Conservation (phyloP, 2,797 vertebrate genomes). For the Siniperca scherzeri region DNA sequence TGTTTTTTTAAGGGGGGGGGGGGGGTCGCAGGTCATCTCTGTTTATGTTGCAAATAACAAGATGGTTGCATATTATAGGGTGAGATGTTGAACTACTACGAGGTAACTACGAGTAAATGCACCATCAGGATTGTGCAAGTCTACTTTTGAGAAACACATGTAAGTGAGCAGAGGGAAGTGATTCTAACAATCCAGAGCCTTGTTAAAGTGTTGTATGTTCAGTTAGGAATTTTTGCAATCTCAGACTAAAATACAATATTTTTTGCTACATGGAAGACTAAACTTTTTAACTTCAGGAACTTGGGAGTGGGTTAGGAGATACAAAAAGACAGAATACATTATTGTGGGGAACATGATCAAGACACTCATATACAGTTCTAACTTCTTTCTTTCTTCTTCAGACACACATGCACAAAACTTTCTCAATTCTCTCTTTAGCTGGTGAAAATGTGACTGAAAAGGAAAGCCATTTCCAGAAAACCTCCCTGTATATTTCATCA, state of each 20-base stretch:
- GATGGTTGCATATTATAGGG: slow-evolving; percentile 24
- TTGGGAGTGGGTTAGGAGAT: not conserved
- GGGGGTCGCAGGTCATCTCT: slow-evolving; percentile 7
- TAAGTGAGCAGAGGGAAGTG: not conserved
- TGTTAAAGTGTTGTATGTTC: slow-evolving; percentile 4
- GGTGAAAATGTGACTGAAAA: not conserved
- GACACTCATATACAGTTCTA: not conserved
- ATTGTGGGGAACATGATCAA: not conserved
- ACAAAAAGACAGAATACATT: not conserved
- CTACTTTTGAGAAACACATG: not conserved
- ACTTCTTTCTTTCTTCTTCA: not conserved
- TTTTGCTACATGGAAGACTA: not conserved
- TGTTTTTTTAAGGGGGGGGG: not conserved
- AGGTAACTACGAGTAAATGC: not conserved
- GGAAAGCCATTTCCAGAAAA: slow-evolving; percentile 28
- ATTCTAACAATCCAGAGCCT: not conserved
- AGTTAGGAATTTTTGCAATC: not conserved
- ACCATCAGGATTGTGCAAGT: not conserved
- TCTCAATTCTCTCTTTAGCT: not conserved
- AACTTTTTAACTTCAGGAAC: not conserved
- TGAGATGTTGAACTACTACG: slow-evolving; percentile 25
- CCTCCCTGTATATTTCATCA: slow-evolving; percentile 1
- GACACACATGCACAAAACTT: slow-evolving; percentile 1
- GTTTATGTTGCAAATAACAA: slow-evolving; percentile 23
- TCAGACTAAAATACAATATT: not conserved